Percentiles rank a stretch among this genome's conserved stretches.
These are phyloP conservation scores for Meteorus sp. DNA, from an alignment of 1,140 invertebrate species.

Conservation along the genomic window DNA sequence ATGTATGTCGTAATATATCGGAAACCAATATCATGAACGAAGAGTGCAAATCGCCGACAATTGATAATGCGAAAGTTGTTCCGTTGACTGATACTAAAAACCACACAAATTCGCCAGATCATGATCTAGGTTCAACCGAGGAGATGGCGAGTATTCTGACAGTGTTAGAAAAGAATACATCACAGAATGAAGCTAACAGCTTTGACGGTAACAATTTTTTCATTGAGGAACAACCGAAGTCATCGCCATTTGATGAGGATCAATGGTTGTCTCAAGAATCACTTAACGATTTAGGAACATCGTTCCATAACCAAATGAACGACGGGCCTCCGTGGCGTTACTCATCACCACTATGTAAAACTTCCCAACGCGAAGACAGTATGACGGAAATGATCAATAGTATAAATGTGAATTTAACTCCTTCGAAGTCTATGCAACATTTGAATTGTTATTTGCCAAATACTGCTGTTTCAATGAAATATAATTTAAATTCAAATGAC, in stretches of 20 bases:
- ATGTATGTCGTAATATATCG: not conserved
- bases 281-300: not conserved
- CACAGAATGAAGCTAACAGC: slow-evolving; percentile 7
- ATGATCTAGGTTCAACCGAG: not conserved
- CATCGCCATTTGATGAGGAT: not conserved
- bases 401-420: slow-evolving; percentile 39
- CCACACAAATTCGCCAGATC: not conserved
- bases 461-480: slow-evolving; percentile 42
- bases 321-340: slow-evolving; percentile 13
- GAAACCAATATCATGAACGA: too few species aligned
- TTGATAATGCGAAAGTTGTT: not conserved
- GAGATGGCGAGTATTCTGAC: not conserved
- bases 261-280: slow-evolving; percentile 7
- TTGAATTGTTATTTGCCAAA: slow-evolving; percentile 30
- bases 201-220: slow-evolving; percentile 17
- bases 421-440: slow-evolving; percentile 31
- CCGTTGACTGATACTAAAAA: not conserved
- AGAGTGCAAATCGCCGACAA: too few species aligned
- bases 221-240: slow-evolving; percentile 22
- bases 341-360: slow-evolving; percentile 15
- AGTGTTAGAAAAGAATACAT: not conserved
- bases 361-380: slow-evolving; percentile 36
- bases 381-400: slow-evolving; percentile 43
- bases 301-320: slow-evolving; percentile 6
- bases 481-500: slow-evolving; percentile 42